Evolutionary conservation across 2,797 vertebrate species (phyloP).

Genomic region (Furcifer pardalis): DNA sequence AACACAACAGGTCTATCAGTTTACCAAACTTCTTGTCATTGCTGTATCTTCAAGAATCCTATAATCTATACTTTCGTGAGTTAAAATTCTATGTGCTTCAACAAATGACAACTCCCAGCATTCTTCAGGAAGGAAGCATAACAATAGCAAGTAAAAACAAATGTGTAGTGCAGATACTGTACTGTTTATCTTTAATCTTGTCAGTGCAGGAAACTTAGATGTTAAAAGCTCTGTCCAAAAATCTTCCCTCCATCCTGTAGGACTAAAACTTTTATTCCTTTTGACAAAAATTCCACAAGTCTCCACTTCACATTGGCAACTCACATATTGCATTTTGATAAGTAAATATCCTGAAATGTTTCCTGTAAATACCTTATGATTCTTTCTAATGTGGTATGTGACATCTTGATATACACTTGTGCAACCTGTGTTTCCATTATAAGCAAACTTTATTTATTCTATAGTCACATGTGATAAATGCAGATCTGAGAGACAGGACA

Average conservation of each 20-base stretch:
- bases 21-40: too few species aligned
- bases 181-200: neutral
- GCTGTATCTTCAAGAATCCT: too few species aligned
- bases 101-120: too few species aligned
- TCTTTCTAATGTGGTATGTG: neutral
- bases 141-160: neutral
- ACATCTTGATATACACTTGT: neutral
- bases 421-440: slow-evolving; percentile 27
- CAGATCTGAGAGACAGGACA: slow-evolving; percentile 30
- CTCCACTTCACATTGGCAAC: neutral
- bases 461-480: slow-evolving; percentile 12
- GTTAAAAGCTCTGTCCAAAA: too few species aligned
- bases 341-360: neutral
- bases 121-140: too few species aligned
- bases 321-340: neutral
- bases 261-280: neutral
- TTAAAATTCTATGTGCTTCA: too few species aligned
- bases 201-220: neutral
- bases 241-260: neutral
- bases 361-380: neutral
- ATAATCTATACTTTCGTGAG: too few species aligned
- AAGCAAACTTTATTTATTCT: slow-evolving; percentile 9
- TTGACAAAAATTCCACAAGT: neutral
- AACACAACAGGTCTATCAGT: too few species aligned
- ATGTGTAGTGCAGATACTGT: too few species aligned